A percentile compares a stretch with the other conserved stretches of the same genome.
Evolutionary conservation across 2,797 vertebrate species (phyloP).

Genomic region (Enteromius radiatus): DNA sequence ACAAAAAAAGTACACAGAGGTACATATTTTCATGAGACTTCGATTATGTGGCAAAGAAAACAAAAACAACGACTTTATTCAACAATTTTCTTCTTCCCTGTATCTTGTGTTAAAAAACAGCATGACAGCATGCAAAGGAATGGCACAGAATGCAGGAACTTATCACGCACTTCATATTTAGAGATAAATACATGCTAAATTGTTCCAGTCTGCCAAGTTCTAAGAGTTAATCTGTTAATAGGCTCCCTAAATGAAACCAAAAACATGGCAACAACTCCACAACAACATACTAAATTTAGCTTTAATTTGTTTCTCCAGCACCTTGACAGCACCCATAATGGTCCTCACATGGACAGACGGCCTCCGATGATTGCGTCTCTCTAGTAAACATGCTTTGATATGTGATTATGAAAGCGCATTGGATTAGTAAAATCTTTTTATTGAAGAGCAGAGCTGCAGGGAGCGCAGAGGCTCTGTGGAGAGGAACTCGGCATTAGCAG

Average conservation of each 20-base stretch:
- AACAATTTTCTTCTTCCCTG: no score
- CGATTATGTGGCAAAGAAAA: no score
- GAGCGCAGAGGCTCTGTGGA: background rate
- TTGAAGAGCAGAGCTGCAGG: conserved; percentile 23
- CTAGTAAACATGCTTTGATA: conserved; percentile 25
- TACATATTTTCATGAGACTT: no score
- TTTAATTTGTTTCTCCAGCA: conserved; percentile 12
- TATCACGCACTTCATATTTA: background rate
- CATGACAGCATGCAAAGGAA: no score
- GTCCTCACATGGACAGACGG: background rate
- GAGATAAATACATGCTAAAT: background rate
- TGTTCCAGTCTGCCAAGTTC: background rate
- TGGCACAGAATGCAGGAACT: no score
- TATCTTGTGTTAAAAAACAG: no score
- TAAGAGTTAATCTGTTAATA: background rate
- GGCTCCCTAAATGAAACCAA: background rate
- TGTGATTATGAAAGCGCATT: conserved; percentile 24
- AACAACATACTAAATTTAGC: background rate
- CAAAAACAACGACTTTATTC: no score
- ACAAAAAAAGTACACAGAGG: no score
- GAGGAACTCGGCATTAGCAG: conserved; percentile 49
- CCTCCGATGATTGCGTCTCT: background rate
- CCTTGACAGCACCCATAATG: conserved; percentile 12
- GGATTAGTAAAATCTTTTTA: conserved; percentile 28
- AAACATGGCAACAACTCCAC: background rate